Base-by-base conservation (phyloP, 2,113 vertebrate species). In the Lepisosteus oculatus region DNA sequence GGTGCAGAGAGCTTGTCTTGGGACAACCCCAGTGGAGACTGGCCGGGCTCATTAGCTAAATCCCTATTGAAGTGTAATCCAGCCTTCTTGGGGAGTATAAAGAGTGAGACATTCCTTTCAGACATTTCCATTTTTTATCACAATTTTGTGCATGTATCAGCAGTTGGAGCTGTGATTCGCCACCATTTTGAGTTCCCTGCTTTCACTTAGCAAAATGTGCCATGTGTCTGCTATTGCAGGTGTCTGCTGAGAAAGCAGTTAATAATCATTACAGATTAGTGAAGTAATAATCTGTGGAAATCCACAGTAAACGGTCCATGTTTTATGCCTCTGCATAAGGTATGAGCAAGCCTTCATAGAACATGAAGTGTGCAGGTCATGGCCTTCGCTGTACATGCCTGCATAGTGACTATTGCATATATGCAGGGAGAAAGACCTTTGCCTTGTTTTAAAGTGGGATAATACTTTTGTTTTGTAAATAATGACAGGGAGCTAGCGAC, bases 41-140 rank as follows among this genome's bases (percentile, higher is more conserved):
- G 84, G 87, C 84, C 84, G 88, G 89, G 88, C 90, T 92, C 91
- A 92, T 92, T 92, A 92, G 89, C 86, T 89, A 90, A 90, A 89
- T 91, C 89, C 89, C 90, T 84, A 88, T 86, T 80, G 85, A 89
- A 88, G 87, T 85, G 81, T 89, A 87, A 86, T 87, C 76, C 84
- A 85, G 81, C 83, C 86, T 86, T 85, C 81, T 79, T 88, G 89
- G 87, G 91, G 87, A 63, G 77, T 82, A 83, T 80, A 80, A 29
- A 78, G 81, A 86, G 81, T 82, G 86, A 90, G 86, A 87, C 84
- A 83, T 86, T 88, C 86, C 51, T 71, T 69, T 55, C 17, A 14
- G 44, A 55, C 70, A 14, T 42, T 71, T 59, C 41, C 82, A 72
- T 81, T 80, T 84, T 86, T 68, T 85, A 83, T 82, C 85, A 85